Conservation (phyloP, 2,113 vertebrate genomes). For the Catharus fuscescens region DNA sequence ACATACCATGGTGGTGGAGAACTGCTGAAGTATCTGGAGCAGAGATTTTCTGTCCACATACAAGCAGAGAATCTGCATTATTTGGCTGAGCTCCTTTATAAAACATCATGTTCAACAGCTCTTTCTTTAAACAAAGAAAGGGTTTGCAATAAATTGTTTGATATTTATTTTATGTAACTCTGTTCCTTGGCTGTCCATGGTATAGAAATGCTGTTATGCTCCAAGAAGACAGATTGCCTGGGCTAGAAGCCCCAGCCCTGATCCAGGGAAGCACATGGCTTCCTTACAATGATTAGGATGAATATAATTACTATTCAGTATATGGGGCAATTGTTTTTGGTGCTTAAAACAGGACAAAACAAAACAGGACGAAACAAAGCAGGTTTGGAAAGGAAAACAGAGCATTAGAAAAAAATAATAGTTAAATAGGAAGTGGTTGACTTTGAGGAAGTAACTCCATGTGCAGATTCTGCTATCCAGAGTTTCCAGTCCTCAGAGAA, state of each 20-base stretch:
- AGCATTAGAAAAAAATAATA: neutral
- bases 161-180: neutral
- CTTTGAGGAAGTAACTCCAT: slow-evolving; percentile 26
- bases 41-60: neutral
- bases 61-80: neutral
- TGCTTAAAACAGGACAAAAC: slow-evolving; percentile 38
- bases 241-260: slow-evolving; percentile 18
- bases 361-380: slow-evolving; percentile 31
- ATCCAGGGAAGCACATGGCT: slow-evolving; percentile 59
- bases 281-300: neutral
- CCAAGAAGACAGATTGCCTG: slow-evolving; percentile 24
- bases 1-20: neutral
- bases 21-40: neutral
- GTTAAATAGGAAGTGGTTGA: slow-evolving; percentile 54
- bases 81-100: neutral
- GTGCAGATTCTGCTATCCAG: neutral
- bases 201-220: neutral
- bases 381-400: slow-evolving; percentile 36
- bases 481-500: neutral
- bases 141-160: neutral
- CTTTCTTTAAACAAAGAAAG: neutral
- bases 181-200: neutral
- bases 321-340: slow-evolving; percentile 26
- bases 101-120: neutral
- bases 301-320: slow-evolving; percentile 47